A percentile compares a stretch with the other conserved stretches of the same genome.
These are phyloP conservation scores for Remorina albescens DNA, from an alignment of 2,797 vertebrate genomes.

Conservation along the genomic window DNA sequence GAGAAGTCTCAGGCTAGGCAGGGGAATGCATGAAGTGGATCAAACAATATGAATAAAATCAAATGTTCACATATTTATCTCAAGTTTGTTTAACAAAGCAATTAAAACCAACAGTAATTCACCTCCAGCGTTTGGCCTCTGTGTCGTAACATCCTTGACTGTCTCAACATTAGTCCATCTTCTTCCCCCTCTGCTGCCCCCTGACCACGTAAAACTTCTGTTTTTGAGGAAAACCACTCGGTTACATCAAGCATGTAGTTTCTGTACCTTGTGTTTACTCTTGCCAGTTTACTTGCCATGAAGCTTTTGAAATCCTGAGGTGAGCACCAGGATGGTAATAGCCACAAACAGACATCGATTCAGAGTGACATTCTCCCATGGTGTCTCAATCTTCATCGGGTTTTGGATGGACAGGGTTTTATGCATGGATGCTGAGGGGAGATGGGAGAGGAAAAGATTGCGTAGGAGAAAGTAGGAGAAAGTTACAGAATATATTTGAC, in stretches of 20 bases:
- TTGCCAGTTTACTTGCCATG: conserved; percentile 83
- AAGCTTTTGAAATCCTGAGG: conserved; percentile 89
- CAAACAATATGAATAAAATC: not conserved
- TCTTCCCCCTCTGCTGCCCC: conserved; percentile 59
- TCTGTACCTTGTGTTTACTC: not conserved
- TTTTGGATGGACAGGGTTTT: conserved; percentile 73
- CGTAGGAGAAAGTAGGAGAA: not conserved
- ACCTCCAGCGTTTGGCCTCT: conserved; percentile 72
- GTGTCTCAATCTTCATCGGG: conserved; percentile 73
- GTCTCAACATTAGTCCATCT: conserved; percentile 59
- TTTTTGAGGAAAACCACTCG: conserved; percentile 1
- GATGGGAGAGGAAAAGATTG: not conserved
- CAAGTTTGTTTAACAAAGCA: not conserved
- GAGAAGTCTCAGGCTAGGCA: conserved; percentile 83
- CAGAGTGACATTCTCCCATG: conserved; percentile 92
- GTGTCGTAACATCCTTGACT: conserved; percentile 49
- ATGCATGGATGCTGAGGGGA: conserved; percentile 60
- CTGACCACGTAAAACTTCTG: conserved; percentile 78
- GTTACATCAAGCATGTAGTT: not conserved
- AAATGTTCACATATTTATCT: not conserved
- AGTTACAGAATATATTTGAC: not conserved
- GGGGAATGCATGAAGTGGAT: not conserved
- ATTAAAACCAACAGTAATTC: not conserved
- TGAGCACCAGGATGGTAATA: conserved; percentile 89
- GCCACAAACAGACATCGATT: conserved; percentile 94